These are phyloP conservation scores for Oryzias curvinotus DNA, from an alignment of 2,113 vertebrate genomes.

Conservation along the genomic window DNA sequence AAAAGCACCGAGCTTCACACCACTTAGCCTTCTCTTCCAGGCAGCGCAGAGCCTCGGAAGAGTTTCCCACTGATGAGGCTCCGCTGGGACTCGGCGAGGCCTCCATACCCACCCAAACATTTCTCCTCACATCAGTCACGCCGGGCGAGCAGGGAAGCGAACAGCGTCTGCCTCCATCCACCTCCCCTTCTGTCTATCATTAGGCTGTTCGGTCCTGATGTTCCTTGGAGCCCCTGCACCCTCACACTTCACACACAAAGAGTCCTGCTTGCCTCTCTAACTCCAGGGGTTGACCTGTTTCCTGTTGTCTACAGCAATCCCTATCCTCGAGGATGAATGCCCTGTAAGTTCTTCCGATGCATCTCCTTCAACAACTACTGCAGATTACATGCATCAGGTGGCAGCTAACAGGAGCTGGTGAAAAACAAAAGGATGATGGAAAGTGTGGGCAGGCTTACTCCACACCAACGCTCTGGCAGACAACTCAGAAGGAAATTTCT, in stretches of 20 bases:
- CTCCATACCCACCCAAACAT: conserved; percentile 76
- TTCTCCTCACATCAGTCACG: conserved; percentile 77
- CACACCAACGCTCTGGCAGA: no score
- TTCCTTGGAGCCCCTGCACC: conserved; percentile 29
- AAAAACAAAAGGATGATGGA: no score
- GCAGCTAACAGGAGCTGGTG: no score
- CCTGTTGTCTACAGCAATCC: no score
- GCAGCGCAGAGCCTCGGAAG: conserved; percentile 1
- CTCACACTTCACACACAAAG: conserved; percentile 49
- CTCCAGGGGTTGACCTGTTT: conserved; percentile 51
- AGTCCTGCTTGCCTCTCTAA: conserved; percentile 65
- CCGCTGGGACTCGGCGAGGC: conserved; percentile 59
- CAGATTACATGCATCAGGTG: no score
- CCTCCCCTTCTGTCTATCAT: conserved; percentile 27
- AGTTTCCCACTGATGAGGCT: conserved; percentile 60
- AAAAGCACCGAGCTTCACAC: conserved; percentile 72
- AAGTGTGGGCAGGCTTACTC: no score
- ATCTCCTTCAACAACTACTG: no score
- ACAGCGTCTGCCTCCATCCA: conserved; percentile 29
- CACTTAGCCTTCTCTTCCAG: conserved; percentile 73
- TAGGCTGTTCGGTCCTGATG: conserved; percentile 16
- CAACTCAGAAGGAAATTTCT: no score
- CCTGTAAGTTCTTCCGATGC: no score
- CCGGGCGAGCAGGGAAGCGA: conserved; percentile 52
- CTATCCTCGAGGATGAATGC: no score